A percentile compares a stretch with the other conserved stretches of the same genome.
Conservation (phyloP, 2,888 invertebrate species). For the Salpingus planirostris region DNA sequence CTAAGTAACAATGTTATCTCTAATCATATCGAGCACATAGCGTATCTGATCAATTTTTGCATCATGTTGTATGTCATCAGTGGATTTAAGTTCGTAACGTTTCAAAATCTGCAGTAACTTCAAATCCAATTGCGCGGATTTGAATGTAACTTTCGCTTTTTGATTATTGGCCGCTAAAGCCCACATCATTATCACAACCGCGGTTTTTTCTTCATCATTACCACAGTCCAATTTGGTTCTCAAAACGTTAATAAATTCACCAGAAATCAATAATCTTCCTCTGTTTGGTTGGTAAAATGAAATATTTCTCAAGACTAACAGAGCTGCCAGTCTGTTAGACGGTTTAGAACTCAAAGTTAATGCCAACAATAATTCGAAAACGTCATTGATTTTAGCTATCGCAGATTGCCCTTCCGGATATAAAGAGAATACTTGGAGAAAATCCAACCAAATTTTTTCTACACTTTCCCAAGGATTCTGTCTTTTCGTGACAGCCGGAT, state of each 20-base stretch:
- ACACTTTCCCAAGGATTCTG: slow-evolving; percentile 47
- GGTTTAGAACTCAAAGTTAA: slow-evolving; percentile 26
- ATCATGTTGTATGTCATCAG: too few relatives aligned
- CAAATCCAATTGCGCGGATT: slow-evolving; percentile 43
- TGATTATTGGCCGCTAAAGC: slow-evolving; percentile 61
- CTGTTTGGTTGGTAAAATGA: slow-evolving; percentile 47
- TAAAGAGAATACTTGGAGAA: slow-evolving; percentile 44
- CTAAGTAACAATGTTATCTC: too few relatives aligned
- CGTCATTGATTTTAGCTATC: slow-evolving; percentile 42
- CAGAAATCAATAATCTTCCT: slow-evolving; percentile 45
- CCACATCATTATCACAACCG: slow-evolving; percentile 52
- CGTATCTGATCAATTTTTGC: too few relatives aligned
- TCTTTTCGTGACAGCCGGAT: slow-evolving; percentile 46
- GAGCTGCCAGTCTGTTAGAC: slow-evolving; percentile 36
- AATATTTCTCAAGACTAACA: slow-evolving; percentile 47
- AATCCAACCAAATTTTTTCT: slow-evolving; percentile 47
- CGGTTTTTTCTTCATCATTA: slow-evolving; percentile 40
- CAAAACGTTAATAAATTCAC: slow-evolving; percentile 45
- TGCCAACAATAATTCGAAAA: slow-evolving; percentile 35
- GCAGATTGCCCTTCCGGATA: slow-evolving; percentile 48
- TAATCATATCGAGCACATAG: too few relatives aligned
- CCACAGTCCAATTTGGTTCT: slow-evolving; percentile 41
- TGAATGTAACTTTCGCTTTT: slow-evolving; percentile 51
- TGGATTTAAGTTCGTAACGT: slow-evolving; percentile 36
- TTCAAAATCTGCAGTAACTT: slow-evolving; percentile 44